These are phyloP conservation scores for Stomatorhinus walkeri DNA, from an alignment of 2,797 vertebrate species.

Conservation along the genomic window DNA sequence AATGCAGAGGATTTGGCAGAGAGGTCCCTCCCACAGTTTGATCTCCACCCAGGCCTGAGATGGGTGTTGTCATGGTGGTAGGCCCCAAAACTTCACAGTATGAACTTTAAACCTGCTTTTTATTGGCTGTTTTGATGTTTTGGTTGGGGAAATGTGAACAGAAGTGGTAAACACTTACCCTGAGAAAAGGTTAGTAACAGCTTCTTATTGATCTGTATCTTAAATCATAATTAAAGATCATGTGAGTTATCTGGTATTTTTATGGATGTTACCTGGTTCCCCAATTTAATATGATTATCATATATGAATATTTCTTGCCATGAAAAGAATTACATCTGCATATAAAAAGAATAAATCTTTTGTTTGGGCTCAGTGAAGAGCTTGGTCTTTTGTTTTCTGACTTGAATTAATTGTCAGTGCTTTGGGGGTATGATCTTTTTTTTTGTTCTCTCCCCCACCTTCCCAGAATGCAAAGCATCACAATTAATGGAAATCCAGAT, in stretches of 20 bases:
- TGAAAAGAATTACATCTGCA: slow-evolving; percentile 51
- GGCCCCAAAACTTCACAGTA: not conserved
- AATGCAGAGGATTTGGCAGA: not conserved
- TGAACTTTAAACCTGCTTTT: not conserved
- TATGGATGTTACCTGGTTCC: slow-evolving; percentile 25
- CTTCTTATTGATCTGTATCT: not conserved
- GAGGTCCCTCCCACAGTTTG: not conserved
- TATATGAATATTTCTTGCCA: slow-evolving; percentile 39
- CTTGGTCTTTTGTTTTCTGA: slow-evolving; percentile 43
- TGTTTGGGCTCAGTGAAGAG: slow-evolving; percentile 42
- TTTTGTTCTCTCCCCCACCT: slow-evolving; percentile 19
- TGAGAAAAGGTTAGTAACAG: not conserved
- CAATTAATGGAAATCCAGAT: slow-evolving; percentile 43
- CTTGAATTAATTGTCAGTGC: slow-evolving; percentile 47
- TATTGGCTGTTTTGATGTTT: not conserved
- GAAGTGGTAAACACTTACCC: not conserved
- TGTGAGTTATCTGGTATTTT: not conserved
- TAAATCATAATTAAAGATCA: not conserved
- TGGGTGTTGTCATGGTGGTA: not conserved
- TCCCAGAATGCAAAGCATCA: slow-evolving; percentile 31
- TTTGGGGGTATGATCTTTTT: slow-evolving; percentile 27
- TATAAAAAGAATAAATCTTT: slow-evolving; percentile 49
- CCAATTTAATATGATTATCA: slow-evolving; percentile 38
- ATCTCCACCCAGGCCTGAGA: not conserved
- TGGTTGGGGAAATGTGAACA: not conserved